These are phyloP conservation scores for Macropus fuliginosus DNA, from an alignment of 2,797 vertebrate genomes.

Conservation along the genomic window DNA sequence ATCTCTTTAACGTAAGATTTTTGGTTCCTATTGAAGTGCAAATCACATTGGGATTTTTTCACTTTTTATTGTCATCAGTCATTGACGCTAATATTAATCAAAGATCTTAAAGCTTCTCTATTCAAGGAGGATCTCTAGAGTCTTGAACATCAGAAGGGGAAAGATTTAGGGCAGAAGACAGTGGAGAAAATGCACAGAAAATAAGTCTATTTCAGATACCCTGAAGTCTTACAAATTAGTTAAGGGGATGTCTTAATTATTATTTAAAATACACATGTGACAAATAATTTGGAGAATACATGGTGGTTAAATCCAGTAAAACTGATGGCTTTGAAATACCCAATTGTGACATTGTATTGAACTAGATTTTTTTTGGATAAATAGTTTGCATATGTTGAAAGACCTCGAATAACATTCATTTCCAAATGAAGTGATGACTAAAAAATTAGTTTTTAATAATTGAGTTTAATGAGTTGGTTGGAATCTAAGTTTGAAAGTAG, in stretches of 20 bases:
- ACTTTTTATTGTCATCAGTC: background rate
- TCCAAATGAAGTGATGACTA: background rate
- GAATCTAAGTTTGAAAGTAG: background rate
- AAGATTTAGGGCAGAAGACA: background rate
- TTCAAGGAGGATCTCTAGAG: background rate
- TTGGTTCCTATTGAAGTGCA: background rate
- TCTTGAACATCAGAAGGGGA: background rate
- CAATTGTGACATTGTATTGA: background rate
- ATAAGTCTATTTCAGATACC: background rate
- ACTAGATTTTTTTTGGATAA: slow-evolving; percentile 14
- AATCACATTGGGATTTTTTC: background rate
- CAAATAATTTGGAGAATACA: background rate
- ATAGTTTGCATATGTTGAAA: background rate
- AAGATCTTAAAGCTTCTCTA: background rate
- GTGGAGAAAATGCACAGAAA: background rate
- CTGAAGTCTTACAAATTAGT: background rate
- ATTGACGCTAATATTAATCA: background rate
- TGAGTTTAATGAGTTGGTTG: background rate
- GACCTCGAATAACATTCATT: background rate
- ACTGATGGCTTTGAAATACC: background rate
- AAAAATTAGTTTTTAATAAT: background rate
- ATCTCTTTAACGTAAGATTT: slow-evolving; percentile 7
- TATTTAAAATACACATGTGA: background rate
- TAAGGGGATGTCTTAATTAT: background rate
- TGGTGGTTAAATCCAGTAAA: background rate